Conservation (phyloP, 2,113 vertebrate genomes). For the Thomomys bottae region DNA sequence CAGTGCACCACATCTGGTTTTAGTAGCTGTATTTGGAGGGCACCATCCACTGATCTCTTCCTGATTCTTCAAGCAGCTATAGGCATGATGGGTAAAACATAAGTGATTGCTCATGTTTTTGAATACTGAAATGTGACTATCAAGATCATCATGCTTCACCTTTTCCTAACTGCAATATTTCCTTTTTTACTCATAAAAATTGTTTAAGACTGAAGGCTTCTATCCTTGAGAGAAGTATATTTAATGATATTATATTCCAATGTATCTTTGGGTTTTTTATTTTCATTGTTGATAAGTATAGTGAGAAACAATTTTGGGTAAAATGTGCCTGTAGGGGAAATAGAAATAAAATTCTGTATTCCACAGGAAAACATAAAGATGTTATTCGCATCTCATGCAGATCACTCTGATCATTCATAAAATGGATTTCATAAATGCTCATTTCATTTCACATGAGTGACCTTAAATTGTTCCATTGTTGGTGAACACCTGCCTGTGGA, state of each 20-base stretch:
- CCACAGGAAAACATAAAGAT: background rate
- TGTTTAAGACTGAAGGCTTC: slow-evolving; percentile 49
- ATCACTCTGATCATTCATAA: background rate
- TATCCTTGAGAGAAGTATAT: background rate
- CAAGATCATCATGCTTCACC: background rate
- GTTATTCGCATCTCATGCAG: background rate
- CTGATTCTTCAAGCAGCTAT: background rate
- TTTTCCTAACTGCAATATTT: slow-evolving; percentile 36
- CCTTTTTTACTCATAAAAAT: slow-evolving; percentile 49
- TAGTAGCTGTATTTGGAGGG: background rate
- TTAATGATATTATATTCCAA: background rate
- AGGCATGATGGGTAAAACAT: background rate
- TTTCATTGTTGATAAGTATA: background rate
- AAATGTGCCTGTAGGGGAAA: background rate
- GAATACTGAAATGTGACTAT: background rate
- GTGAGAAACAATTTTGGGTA: slow-evolving; percentile 8
- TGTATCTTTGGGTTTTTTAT: background rate
- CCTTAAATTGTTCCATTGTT: background rate
- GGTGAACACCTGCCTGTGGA: background rate
- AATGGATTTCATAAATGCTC: background rate
- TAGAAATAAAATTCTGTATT: background rate
- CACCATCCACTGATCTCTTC: background rate
- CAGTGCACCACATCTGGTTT: too few relatives aligned
- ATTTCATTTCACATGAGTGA: background rate
- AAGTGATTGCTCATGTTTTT: background rate